These are phyloP conservation scores for Drosophila barbarae DNA, from an alignment of 2,888 invertebrate genomes.

Conservation along the genomic window DNA sequence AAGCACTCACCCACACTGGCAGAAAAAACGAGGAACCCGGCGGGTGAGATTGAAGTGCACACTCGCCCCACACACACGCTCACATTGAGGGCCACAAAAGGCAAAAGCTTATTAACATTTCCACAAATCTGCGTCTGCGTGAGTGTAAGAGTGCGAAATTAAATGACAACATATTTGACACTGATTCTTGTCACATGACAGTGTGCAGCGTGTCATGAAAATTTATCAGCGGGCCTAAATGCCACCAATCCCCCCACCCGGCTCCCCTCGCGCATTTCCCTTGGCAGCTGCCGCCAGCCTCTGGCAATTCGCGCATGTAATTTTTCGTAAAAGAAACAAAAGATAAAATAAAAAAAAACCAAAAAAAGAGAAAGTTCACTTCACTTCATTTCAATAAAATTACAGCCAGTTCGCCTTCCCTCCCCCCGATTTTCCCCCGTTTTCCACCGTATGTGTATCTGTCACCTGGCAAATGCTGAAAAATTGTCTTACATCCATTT, in stretches of 20 bases:
- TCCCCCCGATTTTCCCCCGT: not conserved
- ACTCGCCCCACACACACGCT: conserved; percentile 4
- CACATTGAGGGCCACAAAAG: conserved; percentile 35
- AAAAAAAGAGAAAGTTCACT: conserved; percentile 21
- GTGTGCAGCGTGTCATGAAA: conserved; percentile 64
- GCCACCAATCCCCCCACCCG: conserved; percentile 12
- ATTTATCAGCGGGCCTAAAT: conserved; percentile 71
- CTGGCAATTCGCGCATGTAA: conserved; percentile 58
- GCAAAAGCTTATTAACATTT: conserved; percentile 70
- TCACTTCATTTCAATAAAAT: conserved; percentile 51
- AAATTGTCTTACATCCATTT: conserved; percentile 39
- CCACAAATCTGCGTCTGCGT: conserved; percentile 58
- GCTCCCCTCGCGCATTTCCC: not conserved
- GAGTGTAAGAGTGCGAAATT: conserved; percentile 67
- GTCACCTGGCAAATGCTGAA: conserved; percentile 41
- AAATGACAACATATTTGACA: conserved; percentile 75
- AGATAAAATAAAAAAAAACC: not conserved
- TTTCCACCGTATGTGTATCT: conserved; percentile 9
- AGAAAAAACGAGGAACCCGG: not conserved
- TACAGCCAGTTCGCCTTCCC: conserved; percentile 26
- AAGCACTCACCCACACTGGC: conserved; percentile 35
- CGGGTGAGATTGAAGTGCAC: conserved; percentile 29
- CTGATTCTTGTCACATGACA: conserved; percentile 73
- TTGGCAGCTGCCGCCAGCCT: conserved; percentile 19
- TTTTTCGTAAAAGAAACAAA: conserved; percentile 39